phyloP scores from a whole-genome alignment of 2,888 invertebrate genomes.

The Formica aserva region DNA sequence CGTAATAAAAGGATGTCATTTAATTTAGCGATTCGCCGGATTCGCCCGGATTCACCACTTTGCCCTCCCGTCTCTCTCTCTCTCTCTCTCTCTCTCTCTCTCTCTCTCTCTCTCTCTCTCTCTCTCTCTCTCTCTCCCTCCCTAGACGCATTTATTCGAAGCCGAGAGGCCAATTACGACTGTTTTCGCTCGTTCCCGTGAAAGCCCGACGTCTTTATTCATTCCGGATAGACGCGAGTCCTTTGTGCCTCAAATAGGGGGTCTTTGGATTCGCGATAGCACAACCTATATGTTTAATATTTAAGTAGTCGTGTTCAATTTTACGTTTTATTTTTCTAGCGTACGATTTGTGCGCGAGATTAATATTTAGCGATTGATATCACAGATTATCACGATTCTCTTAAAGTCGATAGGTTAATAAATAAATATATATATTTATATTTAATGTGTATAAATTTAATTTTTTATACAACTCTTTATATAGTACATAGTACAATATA shows the following conservation, averaged over 20 bases:
- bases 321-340: background rate
- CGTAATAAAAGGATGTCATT: constrained; percentile 55
- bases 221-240: constrained; percentile 27
- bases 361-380: background rate
- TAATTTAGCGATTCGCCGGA: constrained; percentile 55
- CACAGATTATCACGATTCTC: background rate
- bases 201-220: constrained; percentile 50
- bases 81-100: background rate
- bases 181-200: constrained; percentile 39
- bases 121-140: background rate
- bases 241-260: constrained; percentile 1
- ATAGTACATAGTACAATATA: no score
- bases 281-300: background rate
- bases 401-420: background rate
- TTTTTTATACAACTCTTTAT: no score
- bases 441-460: no score
- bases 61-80: background rate
- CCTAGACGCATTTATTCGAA: constrained; percentile 44
- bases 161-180: constrained; percentile 54
- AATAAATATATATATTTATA: no score
- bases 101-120: background rate
- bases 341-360: background rate
- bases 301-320: background rate
- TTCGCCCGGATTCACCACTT: constrained; percentile 47
- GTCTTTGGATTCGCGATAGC: background rate